phyloP scores from a whole-genome alignment of 2,888 invertebrate genomes.

The Pachymerium ferrugineum region DNA sequence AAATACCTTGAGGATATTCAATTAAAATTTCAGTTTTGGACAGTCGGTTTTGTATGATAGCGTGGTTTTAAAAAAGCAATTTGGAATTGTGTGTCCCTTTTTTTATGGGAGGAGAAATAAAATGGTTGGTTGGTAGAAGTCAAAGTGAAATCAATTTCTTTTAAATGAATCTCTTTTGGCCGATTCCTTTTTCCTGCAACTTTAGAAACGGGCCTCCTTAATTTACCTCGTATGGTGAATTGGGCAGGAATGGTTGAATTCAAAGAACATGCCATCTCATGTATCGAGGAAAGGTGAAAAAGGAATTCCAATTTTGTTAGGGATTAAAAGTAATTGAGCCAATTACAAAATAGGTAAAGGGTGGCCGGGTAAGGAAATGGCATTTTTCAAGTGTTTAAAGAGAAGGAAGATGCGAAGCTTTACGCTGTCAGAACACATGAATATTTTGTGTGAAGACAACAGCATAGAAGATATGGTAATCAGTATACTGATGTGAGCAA shows the following conservation, averaged over 20 bases:
- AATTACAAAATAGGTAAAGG: background rate
- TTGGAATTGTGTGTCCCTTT: background rate
- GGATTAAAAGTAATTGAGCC: conserved; percentile 5
- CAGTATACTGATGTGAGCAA: too few relatives aligned
- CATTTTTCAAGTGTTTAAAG: background rate
- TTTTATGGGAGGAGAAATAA: background rate
- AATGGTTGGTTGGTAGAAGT: too few relatives aligned
- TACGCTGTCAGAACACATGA: too few relatives aligned
- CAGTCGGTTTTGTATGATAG: background rate
- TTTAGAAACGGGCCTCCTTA: background rate
- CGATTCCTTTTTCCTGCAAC: background rate
- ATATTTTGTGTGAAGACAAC: too few relatives aligned
- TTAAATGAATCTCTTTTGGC: background rate
- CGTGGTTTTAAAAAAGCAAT: background rate
- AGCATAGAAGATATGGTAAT: too few relatives aligned
- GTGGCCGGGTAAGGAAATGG: background rate
- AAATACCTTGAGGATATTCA: conserved; percentile 1
- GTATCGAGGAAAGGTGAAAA: background rate
- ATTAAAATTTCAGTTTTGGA: background rate
- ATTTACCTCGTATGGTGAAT: background rate
- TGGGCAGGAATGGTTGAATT: background rate
- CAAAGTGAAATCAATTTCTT: background rate
- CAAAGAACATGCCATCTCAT: background rate
- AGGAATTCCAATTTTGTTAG: background rate
- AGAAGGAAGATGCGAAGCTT: too few relatives aligned